Evolutionary conservation across 2,888 invertebrate species (phyloP).

Genomic region (Leptinotarsa haldemani): DNA sequence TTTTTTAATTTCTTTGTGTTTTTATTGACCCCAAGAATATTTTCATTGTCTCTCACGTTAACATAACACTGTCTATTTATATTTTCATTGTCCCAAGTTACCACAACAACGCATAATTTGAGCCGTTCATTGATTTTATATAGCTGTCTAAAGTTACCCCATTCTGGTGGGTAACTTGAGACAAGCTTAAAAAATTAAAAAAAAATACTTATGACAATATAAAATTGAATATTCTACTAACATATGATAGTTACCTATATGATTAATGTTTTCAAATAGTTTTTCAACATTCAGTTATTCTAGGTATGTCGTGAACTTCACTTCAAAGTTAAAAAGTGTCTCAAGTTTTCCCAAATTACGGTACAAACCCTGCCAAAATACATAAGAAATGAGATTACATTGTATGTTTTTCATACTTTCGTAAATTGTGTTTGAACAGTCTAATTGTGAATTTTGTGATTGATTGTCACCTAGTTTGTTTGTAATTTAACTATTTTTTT

Average conservation of each 20-base stretch:
- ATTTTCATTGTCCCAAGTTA: slow-evolving; percentile 8
- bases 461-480: no score
- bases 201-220: slow-evolving; percentile 6
- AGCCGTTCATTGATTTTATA: background rate
- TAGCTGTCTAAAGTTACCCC: slow-evolving; percentile 3
- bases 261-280: background rate
- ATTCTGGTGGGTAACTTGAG: slow-evolving; percentile 8
- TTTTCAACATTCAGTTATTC: slow-evolving; percentile 1
- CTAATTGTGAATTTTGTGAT: no score
- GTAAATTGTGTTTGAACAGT: no score
- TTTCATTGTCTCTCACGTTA: slow-evolving; percentile 10
- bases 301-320: background rate
- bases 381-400: no score
- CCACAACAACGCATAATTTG: slow-evolving; percentile 5
- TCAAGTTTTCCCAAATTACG: no score
- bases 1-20: slow-evolving; percentile 18
- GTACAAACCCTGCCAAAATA: no score
- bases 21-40: slow-evolving; percentile 17
- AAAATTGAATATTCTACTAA: background rate
- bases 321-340: slow-evolving; percentile 5
- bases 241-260: slow-evolving; percentile 4
- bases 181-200: background rate
- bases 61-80: slow-evolving; percentile 9
- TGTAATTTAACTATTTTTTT: no score
- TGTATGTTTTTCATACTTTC: no score